These are phyloP conservation scores for Drosophila elegans DNA, from an alignment of 1,140 invertebrate species.

Conservation along the genomic window DNA sequence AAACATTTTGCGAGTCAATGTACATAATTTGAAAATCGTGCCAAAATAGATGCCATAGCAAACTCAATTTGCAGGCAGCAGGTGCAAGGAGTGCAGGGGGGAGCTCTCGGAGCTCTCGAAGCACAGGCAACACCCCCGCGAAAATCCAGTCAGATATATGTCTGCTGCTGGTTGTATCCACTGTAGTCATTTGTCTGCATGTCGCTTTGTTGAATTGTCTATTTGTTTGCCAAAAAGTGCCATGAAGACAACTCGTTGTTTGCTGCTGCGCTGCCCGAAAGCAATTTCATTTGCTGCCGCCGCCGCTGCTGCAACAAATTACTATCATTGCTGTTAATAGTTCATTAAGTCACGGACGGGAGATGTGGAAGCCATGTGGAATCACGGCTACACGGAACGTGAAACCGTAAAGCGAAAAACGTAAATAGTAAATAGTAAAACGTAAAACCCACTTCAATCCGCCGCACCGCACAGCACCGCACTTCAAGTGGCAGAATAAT, in stretches of 20 bases:
- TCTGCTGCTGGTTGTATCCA: constrained; percentile 47
- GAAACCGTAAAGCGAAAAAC: constrained; percentile 55
- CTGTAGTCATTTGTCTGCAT: constrained; percentile 78
- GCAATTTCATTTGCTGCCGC: constrained; percentile 69
- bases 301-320: constrained; percentile 68
- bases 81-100: constrained; percentile 43
- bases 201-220: constrained; percentile 81
- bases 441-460: constrained; percentile 48
- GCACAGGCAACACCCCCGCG: constrained; percentile 67
- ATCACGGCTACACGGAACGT: constrained; percentile 57
- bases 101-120: too few relatives aligned
- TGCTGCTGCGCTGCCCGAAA: constrained; percentile 44
- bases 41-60: constrained; percentile 71
- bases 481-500: constrained; percentile 78
- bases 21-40: constrained; percentile 83
- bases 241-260: constrained; percentile 79
- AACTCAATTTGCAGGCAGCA: constrained; percentile 52
- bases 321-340: constrained; percentile 83
- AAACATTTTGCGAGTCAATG: constrained; percentile 83
- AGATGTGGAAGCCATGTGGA: constrained; percentile 60
- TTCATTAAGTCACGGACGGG: constrained; percentile 81
- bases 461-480: constrained; percentile 7
- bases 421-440: constrained; percentile 47
- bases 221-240: constrained; percentile 82
- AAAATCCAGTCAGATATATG: constrained; percentile 46